Base-by-base conservation (phyloP, 2,888 invertebrate genomes). In the Anaspis maculata region DNA sequence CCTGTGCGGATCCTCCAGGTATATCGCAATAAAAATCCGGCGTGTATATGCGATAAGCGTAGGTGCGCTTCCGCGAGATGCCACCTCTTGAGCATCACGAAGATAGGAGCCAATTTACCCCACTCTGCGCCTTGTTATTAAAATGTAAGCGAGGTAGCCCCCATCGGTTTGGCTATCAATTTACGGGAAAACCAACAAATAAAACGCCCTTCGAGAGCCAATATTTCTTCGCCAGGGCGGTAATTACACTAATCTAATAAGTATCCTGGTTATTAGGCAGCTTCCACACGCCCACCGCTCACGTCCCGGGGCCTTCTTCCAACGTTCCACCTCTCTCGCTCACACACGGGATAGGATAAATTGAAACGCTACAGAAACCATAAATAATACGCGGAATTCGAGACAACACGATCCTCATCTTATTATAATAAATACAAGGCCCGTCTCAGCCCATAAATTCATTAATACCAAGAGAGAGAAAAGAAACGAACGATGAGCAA, bases 341-440 rank as follows among this genome's bases (percentile, higher is more conserved):
- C n/a, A n/a, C n/a, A n/a, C n/a, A n/a, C 37, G 34, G 37, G 52
- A 42, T 45, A n/a, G 56, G 54, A 58, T 59, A 61, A 61, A 63
- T 62, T 59, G 60, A 62, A 61, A 58, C 58, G 54, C 59, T 56
- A 59, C 56, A 55, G 55, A 54, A 51, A 56, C 59, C 58, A 63
- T 63, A 63, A 63, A 62, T 63, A 60, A 61, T 59, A 52, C 53
- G 59, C 60, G 59, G 59, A 60, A 61, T 60, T 58, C 54, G 55
- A 61, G 57, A 57, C 58, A 52, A 54, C 57, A 52, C 52, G 53
- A 57, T 56, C 55, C 54, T 52, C 57, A 54, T 51, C 55, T 56
- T 56, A 58, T 59, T 59, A 59, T 57, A 57, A 60, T 60, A 55
- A 55, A 56, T 56, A 54, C 49, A 48, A 50, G 47, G 40, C 48